Evolutionary conservation across 53 echinoderm and acorn worm genomes (phyloP).

Genomic region (Holothuria leucospilota): DNA sequence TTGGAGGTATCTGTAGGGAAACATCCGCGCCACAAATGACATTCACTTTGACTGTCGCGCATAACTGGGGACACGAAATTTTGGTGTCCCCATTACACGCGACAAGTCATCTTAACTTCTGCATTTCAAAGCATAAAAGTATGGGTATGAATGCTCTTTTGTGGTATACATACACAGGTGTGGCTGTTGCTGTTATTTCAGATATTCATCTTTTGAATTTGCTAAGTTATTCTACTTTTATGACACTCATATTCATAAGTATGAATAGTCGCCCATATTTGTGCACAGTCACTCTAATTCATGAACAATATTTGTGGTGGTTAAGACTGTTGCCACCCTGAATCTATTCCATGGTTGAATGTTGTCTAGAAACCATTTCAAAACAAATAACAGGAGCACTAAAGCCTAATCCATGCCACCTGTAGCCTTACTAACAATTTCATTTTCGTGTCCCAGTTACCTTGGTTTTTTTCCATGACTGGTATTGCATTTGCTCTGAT

Average conservation of each 20-base stretch:
- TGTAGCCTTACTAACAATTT: slow-evolving; percentile 12
- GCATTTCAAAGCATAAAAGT: slow-evolving; percentile 29
- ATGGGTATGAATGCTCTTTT: slow-evolving; percentile 21
- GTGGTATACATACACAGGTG: slow-evolving; percentile 19
- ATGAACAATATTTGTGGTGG: slow-evolving; percentile 26
- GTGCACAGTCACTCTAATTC: slow-evolving; percentile 22
- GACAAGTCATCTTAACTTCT: slow-evolving; percentile 18
- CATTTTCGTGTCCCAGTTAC: slow-evolving; percentile 20
- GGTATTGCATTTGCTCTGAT: slow-evolving; percentile 13
- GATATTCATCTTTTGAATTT: slow-evolving; percentile 11
- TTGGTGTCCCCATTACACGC: slow-evolving; percentile 23
- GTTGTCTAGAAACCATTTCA: slow-evolving; percentile 12
- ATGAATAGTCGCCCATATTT: slow-evolving; percentile 15
- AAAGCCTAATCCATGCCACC: slow-evolving; percentile 20
- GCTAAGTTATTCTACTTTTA: slow-evolving; percentile 19
- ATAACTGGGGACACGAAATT: slow-evolving; percentile 24
- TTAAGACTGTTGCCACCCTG: slow-evolving; percentile 21
- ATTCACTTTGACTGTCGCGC: slow-evolving; percentile 29
- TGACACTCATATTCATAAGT: slow-evolving; percentile 18
- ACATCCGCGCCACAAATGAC: slow-evolving; percentile 2
- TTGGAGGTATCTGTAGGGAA: slow-evolving; percentile 18
- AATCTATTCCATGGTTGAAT: slow-evolving; percentile 27
- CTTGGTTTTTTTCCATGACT: slow-evolving; percentile 20
- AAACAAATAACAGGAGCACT: slow-evolving; percentile 4
- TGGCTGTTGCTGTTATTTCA: slow-evolving; percentile 19